A percentile compares a stretch with the other conserved stretches of the same genome.
Evolutionary conservation across 2,113 vertebrate species (phyloP).

Genomic region (Struthio camelus): DNA sequence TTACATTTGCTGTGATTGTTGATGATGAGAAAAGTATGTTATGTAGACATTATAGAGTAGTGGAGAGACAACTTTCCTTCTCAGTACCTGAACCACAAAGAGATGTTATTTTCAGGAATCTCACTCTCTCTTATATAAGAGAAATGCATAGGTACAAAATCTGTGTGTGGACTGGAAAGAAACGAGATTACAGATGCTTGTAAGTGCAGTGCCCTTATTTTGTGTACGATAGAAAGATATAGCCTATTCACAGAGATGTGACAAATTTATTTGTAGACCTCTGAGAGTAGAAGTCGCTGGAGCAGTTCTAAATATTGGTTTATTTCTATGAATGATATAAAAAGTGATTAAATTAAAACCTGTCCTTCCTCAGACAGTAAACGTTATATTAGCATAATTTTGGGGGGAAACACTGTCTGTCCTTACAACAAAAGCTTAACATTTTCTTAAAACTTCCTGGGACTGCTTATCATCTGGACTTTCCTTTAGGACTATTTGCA

Average conservation of each 20-base stretch:
- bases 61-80: not conserved
- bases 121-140: too few relatives aligned
- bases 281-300: not conserved
- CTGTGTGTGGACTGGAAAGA: not conserved
- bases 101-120: not conserved
- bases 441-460: not conserved
- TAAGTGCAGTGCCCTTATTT: not conserved
- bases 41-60: not conserved
- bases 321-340: not conserved
- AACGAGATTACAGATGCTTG: not conserved
- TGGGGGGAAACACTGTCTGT: too few relatives aligned
- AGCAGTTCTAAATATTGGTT: not conserved
- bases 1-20: not conserved
- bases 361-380: not conserved
- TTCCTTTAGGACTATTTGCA: not conserved
- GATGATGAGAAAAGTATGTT: not conserved
- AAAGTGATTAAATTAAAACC: not conserved
- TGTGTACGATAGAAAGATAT: not conserved
- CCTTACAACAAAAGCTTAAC: not conserved
- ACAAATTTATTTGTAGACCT: not conserved
- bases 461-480: not conserved
- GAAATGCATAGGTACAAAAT: too few relatives aligned
- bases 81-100: not conserved
- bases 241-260: too few relatives aligned
- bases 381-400: not conserved